Evolutionary conservation across 2,113 vertebrate genomes (phyloP), one percentile per base, ranked within the genome.

Genomic region (Elephas maximus): DNA sequence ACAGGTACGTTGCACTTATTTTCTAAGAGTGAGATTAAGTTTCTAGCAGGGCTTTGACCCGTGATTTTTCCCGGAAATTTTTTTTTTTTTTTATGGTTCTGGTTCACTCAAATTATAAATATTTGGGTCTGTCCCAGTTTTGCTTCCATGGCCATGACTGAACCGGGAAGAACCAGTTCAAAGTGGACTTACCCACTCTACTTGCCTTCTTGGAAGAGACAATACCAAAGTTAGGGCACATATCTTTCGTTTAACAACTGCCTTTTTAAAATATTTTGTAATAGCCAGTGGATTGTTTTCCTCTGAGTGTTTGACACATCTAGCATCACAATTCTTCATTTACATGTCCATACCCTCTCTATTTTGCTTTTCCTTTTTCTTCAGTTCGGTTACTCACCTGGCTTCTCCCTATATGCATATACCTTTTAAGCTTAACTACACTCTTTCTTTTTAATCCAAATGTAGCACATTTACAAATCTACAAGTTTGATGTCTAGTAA

Each of bases 191-290:
- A 57, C 15, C 12, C 53, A 57, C 20, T 89, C 14, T 45, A 23
- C 41, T 89, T 91, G 37, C 41, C 48, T 76, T 28, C 17, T 57
- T 51, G 44, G 53, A 80, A 79, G n/a, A 88, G 63, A 83, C n/a
- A 84, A 67, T 81, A 82, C 37, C 37, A 92, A 91, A 20, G 30
- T 78, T 67, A 67, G n/a, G 69, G 26, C 21, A 78, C 28, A 88
- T 33, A 83, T 69, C 18, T 94, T 97, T 73, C 48, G 87, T 95
- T 88, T 93, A 85, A 10, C 94, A 91, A 88, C 18, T 80, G n/a
- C 62, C 11, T 48, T 51, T 84, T 83, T 28, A 63, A 90, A 33
- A n/a, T 71, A 51, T 21, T 53, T 93, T 71, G 9, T 53, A 81
- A 33, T 26, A 96, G 26, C 37, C 53, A 69, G 44, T n/a, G 8